Conservation (phyloP, 1,140 invertebrate species). For the Potamilus streckersoni region DNA sequence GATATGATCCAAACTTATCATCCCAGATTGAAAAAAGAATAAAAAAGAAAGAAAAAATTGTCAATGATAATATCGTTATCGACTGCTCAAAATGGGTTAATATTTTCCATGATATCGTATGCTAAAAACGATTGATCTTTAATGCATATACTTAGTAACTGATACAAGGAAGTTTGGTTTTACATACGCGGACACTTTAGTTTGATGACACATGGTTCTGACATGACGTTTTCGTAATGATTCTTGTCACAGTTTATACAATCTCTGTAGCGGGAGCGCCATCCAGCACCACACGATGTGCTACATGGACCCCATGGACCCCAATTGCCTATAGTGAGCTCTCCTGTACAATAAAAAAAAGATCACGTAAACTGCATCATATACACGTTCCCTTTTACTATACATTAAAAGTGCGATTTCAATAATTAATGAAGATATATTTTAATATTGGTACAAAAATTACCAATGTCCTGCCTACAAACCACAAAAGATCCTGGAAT, state of each 20-base stretch:
- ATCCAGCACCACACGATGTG: slow-evolving; percentile 60
- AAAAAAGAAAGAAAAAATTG: no score
- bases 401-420: neutral
- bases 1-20: no score
- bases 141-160: no score
- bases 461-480: neutral
- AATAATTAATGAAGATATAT: neutral
- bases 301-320: slow-evolving; percentile 59
- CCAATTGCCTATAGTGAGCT: slow-evolving; percentile 45
- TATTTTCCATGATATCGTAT: no score
- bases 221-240: slow-evolving; percentile 48
- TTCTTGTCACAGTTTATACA: slow-evolving; percentile 55
- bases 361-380: neutral
- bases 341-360: slow-evolving; percentile 10
- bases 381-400: neutral
- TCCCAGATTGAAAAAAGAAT: no score
- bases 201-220: slow-evolving; percentile 52
- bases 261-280: slow-evolving; percentile 52
- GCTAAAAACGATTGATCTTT: no score
- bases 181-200: slow-evolving; percentile 56
- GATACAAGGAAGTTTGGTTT: neutral
- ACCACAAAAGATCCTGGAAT: neutral
- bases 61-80: no score
- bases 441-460: no score
- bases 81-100: no score